Evolutionary conservation across 1,140 invertebrate species (phyloP).

Genomic region (Lethocerus indicus): DNA sequence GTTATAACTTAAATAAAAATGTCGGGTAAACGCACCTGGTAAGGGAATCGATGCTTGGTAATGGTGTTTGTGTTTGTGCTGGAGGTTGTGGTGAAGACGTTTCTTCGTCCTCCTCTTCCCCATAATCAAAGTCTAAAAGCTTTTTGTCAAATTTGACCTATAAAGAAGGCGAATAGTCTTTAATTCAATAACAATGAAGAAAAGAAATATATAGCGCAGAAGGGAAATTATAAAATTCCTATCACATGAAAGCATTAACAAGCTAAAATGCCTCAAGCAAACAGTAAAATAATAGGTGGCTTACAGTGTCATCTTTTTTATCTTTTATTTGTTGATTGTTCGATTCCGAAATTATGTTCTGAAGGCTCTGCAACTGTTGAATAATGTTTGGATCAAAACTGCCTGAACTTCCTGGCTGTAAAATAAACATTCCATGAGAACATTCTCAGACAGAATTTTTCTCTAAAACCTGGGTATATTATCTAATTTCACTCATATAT

Average conservation of each 20-base stretch:
- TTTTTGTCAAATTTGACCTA: constrained; percentile 54
- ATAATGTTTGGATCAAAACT: constrained; percentile 10
- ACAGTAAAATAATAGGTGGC: too few relatives aligned
- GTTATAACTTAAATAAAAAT: too few relatives aligned
- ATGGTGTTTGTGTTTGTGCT: neutral
- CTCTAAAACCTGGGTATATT: too few relatives aligned
- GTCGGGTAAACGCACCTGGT: constrained; percentile 12
- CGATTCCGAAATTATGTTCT: constrained; percentile 6
- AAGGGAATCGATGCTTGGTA: constrained; percentile 15
- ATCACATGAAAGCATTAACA: too few relatives aligned
- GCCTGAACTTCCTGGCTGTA: constrained; percentile 5
- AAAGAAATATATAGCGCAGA: neutral
- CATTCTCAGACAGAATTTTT: too few relatives aligned
- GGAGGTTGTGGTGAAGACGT: neutral
- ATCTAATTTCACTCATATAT: too few relatives aligned
- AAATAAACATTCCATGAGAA: constrained; percentile 1
- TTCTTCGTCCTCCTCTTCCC: constrained; percentile 64
- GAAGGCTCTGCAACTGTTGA: constrained; percentile 10
- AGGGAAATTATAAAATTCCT: too few relatives aligned
- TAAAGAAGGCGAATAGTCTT: neutral
- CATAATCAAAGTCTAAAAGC: constrained; percentile 69
- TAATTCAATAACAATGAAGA: neutral
- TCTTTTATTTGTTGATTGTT: too few relatives aligned
- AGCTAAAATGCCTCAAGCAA: too few relatives aligned
- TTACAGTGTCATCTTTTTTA: too few relatives aligned